Evolutionary conservation across 2,113 vertebrate genomes (phyloP).

Genomic region (Etheostoma cragini): DNA sequence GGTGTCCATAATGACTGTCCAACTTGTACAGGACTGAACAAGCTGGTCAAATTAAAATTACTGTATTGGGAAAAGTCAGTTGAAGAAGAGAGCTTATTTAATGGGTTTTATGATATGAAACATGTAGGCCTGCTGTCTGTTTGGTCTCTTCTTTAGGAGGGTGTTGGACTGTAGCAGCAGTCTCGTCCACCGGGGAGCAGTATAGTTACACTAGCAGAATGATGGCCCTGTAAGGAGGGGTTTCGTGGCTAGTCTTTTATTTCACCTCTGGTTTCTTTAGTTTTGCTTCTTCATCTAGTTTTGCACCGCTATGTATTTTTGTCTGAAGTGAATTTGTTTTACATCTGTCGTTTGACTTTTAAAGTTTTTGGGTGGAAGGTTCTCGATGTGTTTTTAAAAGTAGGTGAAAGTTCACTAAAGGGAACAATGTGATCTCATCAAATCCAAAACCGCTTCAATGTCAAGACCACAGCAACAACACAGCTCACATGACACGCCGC

Average conservation of each 20-base stretch:
- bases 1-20: no score
- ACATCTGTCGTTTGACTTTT: no score
- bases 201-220: background rate
- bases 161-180: background rate
- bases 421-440: background rate
- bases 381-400: background rate
- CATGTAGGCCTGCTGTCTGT: no score
- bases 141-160: no score
- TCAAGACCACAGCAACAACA: background rate
- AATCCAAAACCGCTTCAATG: background rate
- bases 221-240: no score
- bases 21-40: no score
- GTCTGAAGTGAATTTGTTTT: background rate
- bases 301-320: background rate
- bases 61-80: no score
- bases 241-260: background rate
- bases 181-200: background rate
- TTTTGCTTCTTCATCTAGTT: background rate
- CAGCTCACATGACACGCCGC: slow-evolving; percentile 5
- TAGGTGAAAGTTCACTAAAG: slow-evolving; percentile 39
- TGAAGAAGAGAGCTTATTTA: no score
- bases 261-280: background rate
- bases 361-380: background rate
- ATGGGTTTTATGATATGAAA: no score
- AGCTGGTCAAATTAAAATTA: no score